Base-by-base conservation (phyloP, 2,888 invertebrate genomes). In the Macrophya alboannulata region DNA sequence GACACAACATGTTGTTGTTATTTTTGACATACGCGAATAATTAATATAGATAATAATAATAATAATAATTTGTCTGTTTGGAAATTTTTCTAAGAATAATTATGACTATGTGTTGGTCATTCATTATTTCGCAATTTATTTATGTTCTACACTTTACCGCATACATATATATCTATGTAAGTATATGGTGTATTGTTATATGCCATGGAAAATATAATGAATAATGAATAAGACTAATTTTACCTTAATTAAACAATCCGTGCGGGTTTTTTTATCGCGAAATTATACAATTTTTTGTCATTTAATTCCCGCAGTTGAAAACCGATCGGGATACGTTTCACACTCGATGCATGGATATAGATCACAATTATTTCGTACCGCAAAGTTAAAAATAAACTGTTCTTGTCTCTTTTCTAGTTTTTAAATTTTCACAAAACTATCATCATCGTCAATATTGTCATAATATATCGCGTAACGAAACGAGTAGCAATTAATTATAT, bases 221-320 rank as follows among this genome's bases (percentile, higher is more conserved):
- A 17, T 15, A 15, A 51, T 17, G 4, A 51, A 5, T 15, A 17
- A 51, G 15, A 51, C 17, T 17, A n/a, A 55, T 55, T 55, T 55
- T 55, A 55, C 55, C 55, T 55, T n/a, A n/a, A n/a, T n/a, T n/a
- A 55, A 55, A 55, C 55, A n/a, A 55, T 55, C 55, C 55, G 55
- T 55, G 55, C 31, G 8, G 5, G 17, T 55, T 55, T n/a, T 51
- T n/a, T n/a, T 55, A 55, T 55, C 55, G n/a, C 55, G 6, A 55
- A 55, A 55, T 17, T 55, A n/a, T 55, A 55, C 6, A 8, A n/a
- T 17, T 55, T 8, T 55, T n/a, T n/a, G n/a, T 55, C n/a, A 55
- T 55, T 55, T 55, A 8, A n/a, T 55, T 55, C 1, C 55, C 55
- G 43, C 5, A 55, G 55, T 8, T 31, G 31, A 31, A 31, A 31